phyloP scores from a whole-genome alignment of 2,888 invertebrate genomes.

The Gortyna flavago region DNA sequence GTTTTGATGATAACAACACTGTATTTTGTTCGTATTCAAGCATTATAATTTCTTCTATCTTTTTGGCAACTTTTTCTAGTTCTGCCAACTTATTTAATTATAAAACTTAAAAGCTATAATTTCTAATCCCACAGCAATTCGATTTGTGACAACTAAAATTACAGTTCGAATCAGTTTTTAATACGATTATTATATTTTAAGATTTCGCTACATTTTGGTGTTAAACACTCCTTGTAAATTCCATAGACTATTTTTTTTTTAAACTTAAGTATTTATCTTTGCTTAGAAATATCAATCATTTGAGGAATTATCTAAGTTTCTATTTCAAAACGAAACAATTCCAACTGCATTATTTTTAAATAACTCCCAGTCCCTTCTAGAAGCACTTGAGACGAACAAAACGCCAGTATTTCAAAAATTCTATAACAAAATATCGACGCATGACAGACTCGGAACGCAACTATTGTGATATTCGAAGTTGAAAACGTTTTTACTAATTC shows the following conservation, averaged over 20 bases:
- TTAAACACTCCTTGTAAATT: slow-evolving; percentile 37
- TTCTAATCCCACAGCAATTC: slow-evolving; percentile 37
- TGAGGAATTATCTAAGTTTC: slow-evolving; percentile 14
- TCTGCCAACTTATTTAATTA: slow-evolving; percentile 18
- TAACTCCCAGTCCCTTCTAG: neutral
- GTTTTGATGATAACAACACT: slow-evolving; percentile 23
- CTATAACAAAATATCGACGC: slow-evolving; percentile 53
- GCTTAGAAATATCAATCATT: slow-evolving; percentile 46
- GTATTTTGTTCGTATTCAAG: slow-evolving; percentile 57
- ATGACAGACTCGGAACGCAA: slow-evolving; percentile 39
- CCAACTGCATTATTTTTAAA: slow-evolving; percentile 24
- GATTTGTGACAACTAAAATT: slow-evolving; percentile 58
- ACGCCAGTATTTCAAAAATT: slow-evolving; percentile 46
- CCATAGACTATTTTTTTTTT: neutral
- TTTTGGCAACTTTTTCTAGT: slow-evolving; percentile 18
- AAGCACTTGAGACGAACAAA: slow-evolving; percentile 57
- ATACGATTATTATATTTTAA: slow-evolving; percentile 10
- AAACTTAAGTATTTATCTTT: slow-evolving; percentile 20
- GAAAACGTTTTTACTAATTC: slow-evolving; percentile 35
- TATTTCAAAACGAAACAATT: slow-evolving; percentile 28
- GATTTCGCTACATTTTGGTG: slow-evolving; percentile 26
- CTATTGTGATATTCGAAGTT: slow-evolving; percentile 60
- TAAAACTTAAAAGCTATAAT: slow-evolving; percentile 52
- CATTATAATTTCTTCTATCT: neutral
- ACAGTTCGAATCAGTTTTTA: slow-evolving; percentile 29